Percentiles rank a stretch among this genome's conserved stretches.
Evolutionary conservation across 2,888 invertebrate species (phyloP).

Genomic region (Drosophila yooni): DNA sequence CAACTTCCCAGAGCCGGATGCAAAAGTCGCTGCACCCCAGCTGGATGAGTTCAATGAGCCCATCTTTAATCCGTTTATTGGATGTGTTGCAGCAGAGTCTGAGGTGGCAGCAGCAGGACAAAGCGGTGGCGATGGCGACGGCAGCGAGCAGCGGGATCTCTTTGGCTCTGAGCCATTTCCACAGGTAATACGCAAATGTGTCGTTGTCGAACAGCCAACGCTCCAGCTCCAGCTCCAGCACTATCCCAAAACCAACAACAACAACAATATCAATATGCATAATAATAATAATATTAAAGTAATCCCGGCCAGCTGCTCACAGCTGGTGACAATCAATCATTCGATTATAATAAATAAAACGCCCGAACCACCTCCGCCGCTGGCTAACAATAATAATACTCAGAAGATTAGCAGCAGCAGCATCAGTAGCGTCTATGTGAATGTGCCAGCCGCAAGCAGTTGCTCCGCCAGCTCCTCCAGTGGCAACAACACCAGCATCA

Average conservation of each 20-base stretch:
- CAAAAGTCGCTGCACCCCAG: slow-evolving; percentile 30
- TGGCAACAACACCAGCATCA: slow-evolving; percentile 4
- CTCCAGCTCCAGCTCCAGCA: slow-evolving; percentile 42
- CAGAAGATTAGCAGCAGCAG: slow-evolving; percentile 14
- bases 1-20: slow-evolving; percentile 43
- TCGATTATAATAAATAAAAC: slow-evolving; percentile 85
- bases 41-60: slow-evolving; percentile 85
- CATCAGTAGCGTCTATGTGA: slow-evolving; percentile 55
- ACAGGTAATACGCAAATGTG: slow-evolving; percentile 83
- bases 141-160: slow-evolving; percentile 76
- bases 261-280: slow-evolving; percentile 45
- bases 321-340: slow-evolving; percentile 84
- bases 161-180: slow-evolving; percentile 85
- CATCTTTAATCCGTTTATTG: slow-evolving; percentile 83
- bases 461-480: slow-evolving; percentile 18
- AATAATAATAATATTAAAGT: slow-evolving; percentile 58
- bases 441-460: slow-evolving; percentile 49
- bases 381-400: slow-evolving; percentile 27
- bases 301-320: slow-evolving; percentile 40
- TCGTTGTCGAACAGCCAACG: slow-evolving; percentile 49
- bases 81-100: background rate
- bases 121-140: background rate
- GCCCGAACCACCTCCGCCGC: slow-evolving; percentile 70
- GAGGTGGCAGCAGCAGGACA: background rate
- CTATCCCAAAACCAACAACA: slow-evolving; percentile 43